A percentile compares a stretch with the other conserved stretches of the same genome.
phyloP scores from a whole-genome alignment of 2,888 invertebrate species.

The Tachystola acroxantha region DNA sequence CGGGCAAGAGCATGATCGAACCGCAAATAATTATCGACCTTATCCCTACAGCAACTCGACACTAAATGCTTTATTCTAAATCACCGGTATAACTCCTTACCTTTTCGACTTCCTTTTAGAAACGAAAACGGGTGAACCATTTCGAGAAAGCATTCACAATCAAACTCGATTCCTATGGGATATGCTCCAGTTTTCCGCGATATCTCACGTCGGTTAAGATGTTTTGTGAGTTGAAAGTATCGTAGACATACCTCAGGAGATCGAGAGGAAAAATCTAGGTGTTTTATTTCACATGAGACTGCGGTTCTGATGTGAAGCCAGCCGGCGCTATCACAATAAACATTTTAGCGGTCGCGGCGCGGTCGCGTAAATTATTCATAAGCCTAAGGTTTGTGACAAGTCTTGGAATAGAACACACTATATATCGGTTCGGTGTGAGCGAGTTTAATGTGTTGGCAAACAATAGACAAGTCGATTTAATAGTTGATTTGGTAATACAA shows the following conservation, averaged over 20 bases:
- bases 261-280: constrained; percentile 72
- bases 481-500: background rate
- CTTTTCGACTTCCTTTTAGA: constrained; percentile 33
- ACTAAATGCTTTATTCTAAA: constrained; percentile 43
- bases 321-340: constrained; percentile 66
- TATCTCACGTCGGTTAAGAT: constrained; percentile 32
- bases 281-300: constrained; percentile 69
- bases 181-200: constrained; percentile 49
- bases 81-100: constrained; percentile 41
- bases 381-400: constrained; percentile 48
- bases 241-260: constrained; percentile 49
- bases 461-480: background rate
- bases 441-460: background rate
- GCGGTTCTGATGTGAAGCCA: constrained; percentile 52
- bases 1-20: constrained; percentile 31
- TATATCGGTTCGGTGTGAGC: background rate
- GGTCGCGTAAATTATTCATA: constrained; percentile 63
- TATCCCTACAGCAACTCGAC: constrained; percentile 39
- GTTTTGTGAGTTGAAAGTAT: constrained; percentile 26
- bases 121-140: constrained; percentile 36
- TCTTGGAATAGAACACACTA: constrained; percentile 44
- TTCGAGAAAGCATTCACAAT: constrained; percentile 32
- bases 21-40: constrained; percentile 50
- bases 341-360: constrained; percentile 55
- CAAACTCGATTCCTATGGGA: constrained; percentile 35